Conservation (phyloP, 2,113 vertebrate species). For the Probosciger aterrimus region DNA sequence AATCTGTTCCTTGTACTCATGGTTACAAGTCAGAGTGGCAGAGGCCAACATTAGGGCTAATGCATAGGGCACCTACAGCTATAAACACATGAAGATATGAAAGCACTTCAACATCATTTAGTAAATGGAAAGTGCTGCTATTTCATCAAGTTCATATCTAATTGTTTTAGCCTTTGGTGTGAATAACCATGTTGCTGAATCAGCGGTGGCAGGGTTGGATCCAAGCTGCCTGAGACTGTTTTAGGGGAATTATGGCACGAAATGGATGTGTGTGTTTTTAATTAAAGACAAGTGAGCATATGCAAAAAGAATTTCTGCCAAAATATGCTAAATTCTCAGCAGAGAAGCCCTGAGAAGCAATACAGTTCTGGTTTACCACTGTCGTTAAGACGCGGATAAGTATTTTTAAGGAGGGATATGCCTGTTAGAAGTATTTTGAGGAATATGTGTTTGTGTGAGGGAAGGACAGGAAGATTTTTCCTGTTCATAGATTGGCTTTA, state of each 20-base stretch:
- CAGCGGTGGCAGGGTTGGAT: background rate
- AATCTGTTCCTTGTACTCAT: constrained; percentile 22
- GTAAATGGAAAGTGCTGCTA: constrained; percentile 36
- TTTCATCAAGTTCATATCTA: constrained; percentile 53
- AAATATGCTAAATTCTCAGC: background rate
- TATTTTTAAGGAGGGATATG: background rate
- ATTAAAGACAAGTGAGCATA: background rate
- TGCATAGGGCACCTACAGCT: constrained; percentile 15
- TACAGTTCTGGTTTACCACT: background rate
- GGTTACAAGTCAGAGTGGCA: constrained; percentile 43
- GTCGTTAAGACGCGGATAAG: background rate
- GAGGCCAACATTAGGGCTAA: background rate
- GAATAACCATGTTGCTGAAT: background rate
- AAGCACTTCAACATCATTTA: constrained; percentile 29
- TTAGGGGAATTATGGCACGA: background rate
- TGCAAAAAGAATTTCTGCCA: background rate
- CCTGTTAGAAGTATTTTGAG: background rate
- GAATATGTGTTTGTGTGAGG: fast-evolving
- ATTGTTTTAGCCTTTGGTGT: constrained; percentile 50
- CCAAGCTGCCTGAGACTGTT: background rate
- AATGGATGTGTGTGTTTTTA: background rate
- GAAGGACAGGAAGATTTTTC: background rate
- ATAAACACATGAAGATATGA: background rate
- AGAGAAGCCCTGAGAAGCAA: background rate
- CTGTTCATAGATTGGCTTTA: background rate